Evolutionary conservation across 2,888 invertebrate species (phyloP).

Genomic region (Lamellibrachia satsuma): DNA sequence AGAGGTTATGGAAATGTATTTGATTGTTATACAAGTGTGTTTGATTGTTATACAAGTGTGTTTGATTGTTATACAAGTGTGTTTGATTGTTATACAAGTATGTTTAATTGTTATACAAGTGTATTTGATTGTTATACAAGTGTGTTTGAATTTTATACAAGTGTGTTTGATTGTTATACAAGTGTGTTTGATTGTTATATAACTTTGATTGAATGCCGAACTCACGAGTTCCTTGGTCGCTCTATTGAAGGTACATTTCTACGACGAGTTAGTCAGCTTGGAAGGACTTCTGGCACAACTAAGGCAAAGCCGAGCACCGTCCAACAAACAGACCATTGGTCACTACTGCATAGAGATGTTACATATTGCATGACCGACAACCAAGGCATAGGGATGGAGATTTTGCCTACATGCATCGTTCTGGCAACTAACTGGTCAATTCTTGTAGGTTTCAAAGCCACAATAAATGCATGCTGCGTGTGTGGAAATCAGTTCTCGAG

Average conservation of each 20-base stretch:
- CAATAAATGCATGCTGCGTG: not conserved
- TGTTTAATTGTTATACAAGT: not conserved
- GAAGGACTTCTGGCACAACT: constrained; percentile 48
- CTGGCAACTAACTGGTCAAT: not conserved
- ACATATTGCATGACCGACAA: constrained; percentile 41
- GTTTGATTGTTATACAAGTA: too few relatives aligned
- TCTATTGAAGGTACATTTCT: constrained; percentile 46
- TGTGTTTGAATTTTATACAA: not conserved
- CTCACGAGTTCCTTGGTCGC: not conserved
- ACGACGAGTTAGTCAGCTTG: constrained; percentile 45
- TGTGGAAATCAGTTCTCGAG: not conserved
- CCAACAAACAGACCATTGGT: constrained; percentile 46
- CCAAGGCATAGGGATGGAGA: too few relatives aligned
- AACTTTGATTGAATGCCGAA: too few relatives aligned
- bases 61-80: too few relatives aligned
- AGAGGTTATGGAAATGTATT: not conserved
- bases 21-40: too few relatives aligned
- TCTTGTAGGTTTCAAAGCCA: not conserved
- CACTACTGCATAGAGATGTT: constrained; percentile 54
- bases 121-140: not conserved
- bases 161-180: too few relatives aligned
- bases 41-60: not conserved
- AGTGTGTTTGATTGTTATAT: too few relatives aligned
- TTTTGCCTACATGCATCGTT: not conserved
- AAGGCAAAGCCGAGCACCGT: constrained; percentile 42